Evolutionary conservation across 2,888 invertebrate species (phyloP).

Genomic region (Calephelis perditalis): DNA sequence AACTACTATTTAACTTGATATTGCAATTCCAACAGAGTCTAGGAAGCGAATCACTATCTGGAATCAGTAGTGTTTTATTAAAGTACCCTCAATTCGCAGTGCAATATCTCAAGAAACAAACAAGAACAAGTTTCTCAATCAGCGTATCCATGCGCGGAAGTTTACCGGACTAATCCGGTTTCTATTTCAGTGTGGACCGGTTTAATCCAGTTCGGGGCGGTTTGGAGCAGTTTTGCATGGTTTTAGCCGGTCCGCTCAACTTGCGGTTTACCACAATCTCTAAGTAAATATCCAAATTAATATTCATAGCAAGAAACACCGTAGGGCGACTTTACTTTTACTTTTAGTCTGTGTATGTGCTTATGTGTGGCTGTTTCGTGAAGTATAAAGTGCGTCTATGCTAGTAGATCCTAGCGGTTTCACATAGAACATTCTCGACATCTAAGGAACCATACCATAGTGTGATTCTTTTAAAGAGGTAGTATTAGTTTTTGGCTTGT

Average conservation of each 20-base stretch:
- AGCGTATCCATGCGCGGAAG: slow-evolving; percentile 68
- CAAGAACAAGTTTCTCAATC: slow-evolving; percentile 65
- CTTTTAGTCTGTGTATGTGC: too few species aligned
- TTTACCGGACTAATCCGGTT: slow-evolving; percentile 64
- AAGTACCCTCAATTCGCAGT: slow-evolving; percentile 26
- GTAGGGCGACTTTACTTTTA: too few species aligned
- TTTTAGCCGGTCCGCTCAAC: slow-evolving; percentile 38
- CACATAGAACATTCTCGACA: too few species aligned
- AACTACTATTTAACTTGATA: slow-evolving; percentile 37
- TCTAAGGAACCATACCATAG: too few species aligned
- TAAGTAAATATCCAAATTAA: neutral
- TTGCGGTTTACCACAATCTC: slow-evolving; percentile 22
- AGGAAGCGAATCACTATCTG: slow-evolving; percentile 3
- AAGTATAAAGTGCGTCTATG: neutral
- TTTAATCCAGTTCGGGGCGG: slow-evolving; percentile 54
- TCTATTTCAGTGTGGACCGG: slow-evolving; percentile 47
- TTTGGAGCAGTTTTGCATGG: slow-evolving; percentile 44
- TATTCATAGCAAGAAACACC: too few species aligned
- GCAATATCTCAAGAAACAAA: slow-evolving; percentile 60
- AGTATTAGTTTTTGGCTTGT: too few species aligned
- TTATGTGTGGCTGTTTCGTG: neutral
- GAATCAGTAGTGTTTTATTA: slow-evolving; percentile 17
- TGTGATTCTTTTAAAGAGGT: too few species aligned
- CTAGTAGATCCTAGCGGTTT: too few species aligned
- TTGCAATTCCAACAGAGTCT: neutral